These are phyloP conservation scores for Chiridota heheva DNA, from an alignment of 35 echinoderm and acorn worm species.

Conservation along the genomic window DNA sequence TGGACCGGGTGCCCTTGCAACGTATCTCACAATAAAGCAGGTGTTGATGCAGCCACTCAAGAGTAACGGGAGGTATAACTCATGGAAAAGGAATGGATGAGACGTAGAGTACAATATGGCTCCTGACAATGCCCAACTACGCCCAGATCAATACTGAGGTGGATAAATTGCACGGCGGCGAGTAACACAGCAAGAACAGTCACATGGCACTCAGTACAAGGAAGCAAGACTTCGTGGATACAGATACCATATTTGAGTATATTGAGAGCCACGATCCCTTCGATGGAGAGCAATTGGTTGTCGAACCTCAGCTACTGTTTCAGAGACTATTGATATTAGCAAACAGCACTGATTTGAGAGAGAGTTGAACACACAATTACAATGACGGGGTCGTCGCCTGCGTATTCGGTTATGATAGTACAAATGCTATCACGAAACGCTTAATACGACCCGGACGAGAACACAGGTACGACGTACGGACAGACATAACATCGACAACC, in stretches of 20 bases:
- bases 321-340: conserved; percentile 10
- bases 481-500: no score
- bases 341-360: no score
- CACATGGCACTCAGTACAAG: neutral
- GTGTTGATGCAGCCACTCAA: conserved; percentile 31
- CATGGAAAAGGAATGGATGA: conserved; percentile 11
- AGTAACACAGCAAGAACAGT: neutral
- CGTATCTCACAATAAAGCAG: conserved; percentile 29
- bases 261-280: conserved; percentile 24
- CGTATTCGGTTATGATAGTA: no score
- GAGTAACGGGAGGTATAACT: conserved; percentile 25
- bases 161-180: neutral
- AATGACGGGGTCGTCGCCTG: no score
- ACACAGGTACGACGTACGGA: no score
- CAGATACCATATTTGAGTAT: neutral
- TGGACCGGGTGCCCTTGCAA: conserved; percentile 24
- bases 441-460: no score
- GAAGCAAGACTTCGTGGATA: conserved; percentile 2
- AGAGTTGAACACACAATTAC: no score
- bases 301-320: conserved; percentile 20
- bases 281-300: neutral
- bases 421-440: no score
- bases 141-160: conserved; percentile 5
- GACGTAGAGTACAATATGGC: conserved; percentile 12
- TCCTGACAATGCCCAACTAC: neutral